Conservation (phyloP, 2,113 vertebrate genomes). For the Sebastes schlegelii region DNA sequence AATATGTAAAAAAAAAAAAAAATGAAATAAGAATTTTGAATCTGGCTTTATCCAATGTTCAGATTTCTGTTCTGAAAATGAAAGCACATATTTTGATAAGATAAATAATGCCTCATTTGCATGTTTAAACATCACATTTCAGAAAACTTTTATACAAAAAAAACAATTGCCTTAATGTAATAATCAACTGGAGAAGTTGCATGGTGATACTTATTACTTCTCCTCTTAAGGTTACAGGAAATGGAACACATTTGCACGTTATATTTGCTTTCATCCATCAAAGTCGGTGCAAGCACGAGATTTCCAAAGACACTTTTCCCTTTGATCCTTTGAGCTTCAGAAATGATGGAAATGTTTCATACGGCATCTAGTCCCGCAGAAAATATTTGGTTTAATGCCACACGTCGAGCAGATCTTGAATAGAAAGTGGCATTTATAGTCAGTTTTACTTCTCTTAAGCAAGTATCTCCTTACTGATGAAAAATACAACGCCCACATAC, state of each 20-base stretch:
- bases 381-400: background rate
- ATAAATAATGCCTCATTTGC: too few relatives aligned
- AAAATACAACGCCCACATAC: background rate
- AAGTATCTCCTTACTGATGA: background rate
- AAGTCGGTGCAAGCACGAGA: background rate
- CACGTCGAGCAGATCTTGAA: background rate
- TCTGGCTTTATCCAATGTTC: too few relatives aligned
- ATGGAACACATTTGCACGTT: background rate
- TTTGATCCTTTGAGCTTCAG: background rate
- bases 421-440: background rate
- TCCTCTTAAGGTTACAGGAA: background rate
- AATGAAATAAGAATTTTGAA: too few relatives aligned
- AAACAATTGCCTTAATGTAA: too few relatives aligned
- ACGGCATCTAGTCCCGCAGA: background rate
- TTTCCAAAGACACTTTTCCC: background rate
- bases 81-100: too few relatives aligned
- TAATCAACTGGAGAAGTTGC: too few relatives aligned
- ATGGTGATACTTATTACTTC: background rate
- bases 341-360: background rate
- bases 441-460: background rate
- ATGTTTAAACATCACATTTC: too few relatives aligned
- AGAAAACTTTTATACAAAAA: too few relatives aligned
- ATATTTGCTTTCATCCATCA: background rate
- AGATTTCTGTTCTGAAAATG: too few relatives aligned
- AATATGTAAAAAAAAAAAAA: too few relatives aligned